Conservation (phyloP, 2,797 vertebrate species). For the Xyrichtys novacula region DNA sequence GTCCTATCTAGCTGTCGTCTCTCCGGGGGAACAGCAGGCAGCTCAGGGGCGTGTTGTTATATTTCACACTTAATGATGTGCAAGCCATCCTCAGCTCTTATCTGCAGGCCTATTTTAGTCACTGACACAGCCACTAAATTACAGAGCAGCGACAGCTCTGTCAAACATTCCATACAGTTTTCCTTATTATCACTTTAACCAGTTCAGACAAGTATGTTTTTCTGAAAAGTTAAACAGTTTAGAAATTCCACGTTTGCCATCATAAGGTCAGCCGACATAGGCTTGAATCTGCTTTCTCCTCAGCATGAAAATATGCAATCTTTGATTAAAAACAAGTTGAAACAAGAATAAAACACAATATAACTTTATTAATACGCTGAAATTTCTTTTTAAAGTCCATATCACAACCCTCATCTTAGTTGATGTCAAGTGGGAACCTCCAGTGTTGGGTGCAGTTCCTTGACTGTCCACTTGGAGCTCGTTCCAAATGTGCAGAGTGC, state of each 20-base stretch:
- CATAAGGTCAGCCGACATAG: background rate
- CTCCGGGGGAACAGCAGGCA: conserved; percentile 75
- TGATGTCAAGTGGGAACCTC: too few species aligned
- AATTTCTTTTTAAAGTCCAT: too few species aligned
- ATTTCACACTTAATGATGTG: conserved; percentile 86
- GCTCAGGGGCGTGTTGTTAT: conserved; percentile 81
- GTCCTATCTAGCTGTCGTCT: conserved; percentile 69
- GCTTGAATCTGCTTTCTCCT: too few species aligned
- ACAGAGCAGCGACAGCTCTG: conserved; percentile 45
- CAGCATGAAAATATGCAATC: too few species aligned
- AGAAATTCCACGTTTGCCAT: background rate
- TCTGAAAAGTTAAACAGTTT: background rate
- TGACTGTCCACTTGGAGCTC: too few species aligned
- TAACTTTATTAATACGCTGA: too few species aligned
- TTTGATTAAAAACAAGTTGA: too few species aligned
- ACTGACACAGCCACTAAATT: conserved; percentile 72
- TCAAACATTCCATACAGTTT: conserved; percentile 62
- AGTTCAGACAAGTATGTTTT: conserved; percentile 2
- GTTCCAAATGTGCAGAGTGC: too few species aligned
- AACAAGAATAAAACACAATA: too few species aligned
- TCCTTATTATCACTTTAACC: conserved; percentile 19
- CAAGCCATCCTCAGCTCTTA: conserved; percentile 77
- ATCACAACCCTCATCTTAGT: too few species aligned
- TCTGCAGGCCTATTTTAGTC: conserved; percentile 78
- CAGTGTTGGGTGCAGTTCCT: too few species aligned